phyloP scores from a whole-genome alignment of 2,797 vertebrate genomes.

The Clarias laeviceps region DNA sequence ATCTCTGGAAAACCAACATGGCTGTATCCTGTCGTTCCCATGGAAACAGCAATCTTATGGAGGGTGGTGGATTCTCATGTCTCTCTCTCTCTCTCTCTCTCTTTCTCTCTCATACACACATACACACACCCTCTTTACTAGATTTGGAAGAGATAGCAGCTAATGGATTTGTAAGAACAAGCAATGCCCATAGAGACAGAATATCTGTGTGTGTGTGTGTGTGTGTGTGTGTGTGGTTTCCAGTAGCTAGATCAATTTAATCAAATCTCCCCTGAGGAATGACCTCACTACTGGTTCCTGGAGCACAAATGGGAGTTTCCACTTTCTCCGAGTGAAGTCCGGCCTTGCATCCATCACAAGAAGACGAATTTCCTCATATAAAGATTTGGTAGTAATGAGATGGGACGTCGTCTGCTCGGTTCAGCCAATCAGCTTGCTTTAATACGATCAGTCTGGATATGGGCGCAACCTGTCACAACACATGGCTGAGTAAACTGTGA shows the following conservation, averaged over 20 bases:
- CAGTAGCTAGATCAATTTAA: slow-evolving; percentile 60
- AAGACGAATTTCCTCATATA: slow-evolving; percentile 34
- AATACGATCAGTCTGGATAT: slow-evolving; percentile 14
- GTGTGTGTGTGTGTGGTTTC: slow-evolving; percentile 27
- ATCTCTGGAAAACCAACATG: neutral
- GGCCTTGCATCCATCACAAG: slow-evolving; percentile 30
- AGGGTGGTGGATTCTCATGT: neutral
- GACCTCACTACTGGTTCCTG: slow-evolving; percentile 67
- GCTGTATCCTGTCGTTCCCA: slow-evolving; percentile 23
- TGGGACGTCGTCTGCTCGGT: slow-evolving; percentile 3
- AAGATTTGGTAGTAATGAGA: slow-evolving; percentile 25
- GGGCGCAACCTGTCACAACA: neutral
- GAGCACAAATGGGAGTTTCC: slow-evolving; percentile 39
- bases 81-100: no score
- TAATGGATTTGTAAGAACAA: slow-evolving; percentile 30
- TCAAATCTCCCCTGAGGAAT: slow-evolving; percentile 65
- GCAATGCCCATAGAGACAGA: slow-evolving; percentile 21
- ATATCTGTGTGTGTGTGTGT: slow-evolving; percentile 49
- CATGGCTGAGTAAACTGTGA: slow-evolving; percentile 2
- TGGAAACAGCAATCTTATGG: slow-evolving; percentile 20
- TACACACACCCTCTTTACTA: neutral
- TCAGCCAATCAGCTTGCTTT: slow-evolving; percentile 28
- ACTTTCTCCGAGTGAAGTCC: slow-evolving; percentile 38
- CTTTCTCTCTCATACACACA: neutral
- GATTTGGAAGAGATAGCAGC: neutral